Percentiles rank a stretch among this genome's conserved stretches.
Conservation (phyloP, 2,113 vertebrate genomes). For the Pelodiscus sinensis region DNA sequence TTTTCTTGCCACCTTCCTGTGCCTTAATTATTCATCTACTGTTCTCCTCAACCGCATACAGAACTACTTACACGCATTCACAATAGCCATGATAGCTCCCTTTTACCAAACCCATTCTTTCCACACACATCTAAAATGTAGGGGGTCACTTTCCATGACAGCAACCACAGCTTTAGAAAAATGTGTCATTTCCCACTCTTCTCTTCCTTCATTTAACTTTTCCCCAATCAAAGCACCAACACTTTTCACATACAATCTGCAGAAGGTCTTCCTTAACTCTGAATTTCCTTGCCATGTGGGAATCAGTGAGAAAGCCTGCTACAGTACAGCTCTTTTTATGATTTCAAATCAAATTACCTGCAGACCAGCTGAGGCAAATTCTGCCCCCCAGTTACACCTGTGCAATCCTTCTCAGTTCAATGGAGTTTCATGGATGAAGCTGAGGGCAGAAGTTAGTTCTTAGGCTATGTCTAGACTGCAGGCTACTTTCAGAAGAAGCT, state of each 20-base stretch:
- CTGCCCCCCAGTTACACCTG: slow-evolving; percentile 42
- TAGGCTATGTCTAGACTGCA: no score
- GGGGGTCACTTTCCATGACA: slow-evolving; percentile 64
- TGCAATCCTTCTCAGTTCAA: not conserved
- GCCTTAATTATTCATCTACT: slow-evolving; percentile 68
- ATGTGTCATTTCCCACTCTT: slow-evolving; percentile 44
- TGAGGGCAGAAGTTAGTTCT: slow-evolving; percentile 32
- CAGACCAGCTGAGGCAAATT: slow-evolving; percentile 48
- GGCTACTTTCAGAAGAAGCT: no score
- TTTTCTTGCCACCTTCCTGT: slow-evolving; percentile 66
- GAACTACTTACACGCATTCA: slow-evolving; percentile 54
- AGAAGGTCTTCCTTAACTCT: slow-evolving; percentile 60
- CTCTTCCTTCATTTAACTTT: not conserved
- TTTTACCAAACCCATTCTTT: slow-evolving; percentile 64
- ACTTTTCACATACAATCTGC: slow-evolving; percentile 57
- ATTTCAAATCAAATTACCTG: slow-evolving; percentile 62
- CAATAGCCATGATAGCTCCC: not conserved
- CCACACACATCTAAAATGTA: slow-evolving; percentile 61
- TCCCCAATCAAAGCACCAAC: slow-evolving; percentile 67
- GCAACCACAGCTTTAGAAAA: slow-evolving; percentile 70
- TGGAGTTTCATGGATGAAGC: slow-evolving; percentile 33
- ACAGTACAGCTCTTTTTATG: slow-evolving; percentile 60
- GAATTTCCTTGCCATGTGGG: slow-evolving; percentile 64
- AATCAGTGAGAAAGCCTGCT: slow-evolving; percentile 60
- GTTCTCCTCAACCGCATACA: slow-evolving; percentile 59